Evolutionary conservation across 2,888 invertebrate species (phyloP).

Genomic region (Calameuta idolon): DNA sequence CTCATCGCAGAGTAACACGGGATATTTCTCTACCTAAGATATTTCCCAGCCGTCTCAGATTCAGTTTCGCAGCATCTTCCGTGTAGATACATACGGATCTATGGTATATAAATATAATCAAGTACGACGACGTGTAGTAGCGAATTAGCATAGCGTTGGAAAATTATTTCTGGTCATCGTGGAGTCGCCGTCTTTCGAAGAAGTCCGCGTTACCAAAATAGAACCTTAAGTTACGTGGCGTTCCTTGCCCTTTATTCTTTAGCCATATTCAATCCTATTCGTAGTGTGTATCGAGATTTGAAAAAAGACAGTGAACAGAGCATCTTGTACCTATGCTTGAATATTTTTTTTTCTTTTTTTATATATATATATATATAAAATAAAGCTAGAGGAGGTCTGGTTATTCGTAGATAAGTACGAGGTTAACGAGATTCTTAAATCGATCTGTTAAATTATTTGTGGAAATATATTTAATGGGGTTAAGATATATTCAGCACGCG

Average conservation of each 20-base stretch:
- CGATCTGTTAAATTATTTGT: neutral
- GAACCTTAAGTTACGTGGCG: neutral
- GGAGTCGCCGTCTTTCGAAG: constrained; percentile 17
- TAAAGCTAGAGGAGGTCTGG: neutral
- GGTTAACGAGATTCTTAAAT: neutral
- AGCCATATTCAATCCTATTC: neutral
- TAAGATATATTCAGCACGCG: neutral
- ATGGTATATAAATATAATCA: neutral
- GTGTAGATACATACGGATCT: neutral
- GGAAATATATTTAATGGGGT: neutral
- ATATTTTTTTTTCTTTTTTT: neutral
- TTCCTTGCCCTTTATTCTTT: neutral
- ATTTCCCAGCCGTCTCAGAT: no score
- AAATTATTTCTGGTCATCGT: constrained; percentile 27
- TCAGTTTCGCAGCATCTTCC: neutral
- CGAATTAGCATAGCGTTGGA: neutral
- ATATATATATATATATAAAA: no score
- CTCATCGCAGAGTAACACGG: neutral
- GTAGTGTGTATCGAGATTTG: neutral
- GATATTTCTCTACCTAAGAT: neutral
- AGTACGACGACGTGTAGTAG: neutral
- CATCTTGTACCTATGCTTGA: neutral
- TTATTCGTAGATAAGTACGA: neutral
- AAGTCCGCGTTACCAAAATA: constrained; percentile 7
- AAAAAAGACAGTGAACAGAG: neutral